Evolutionary conservation across 2,888 invertebrate genomes (phyloP).

Genomic region (Acholoe squamosa): DNA sequence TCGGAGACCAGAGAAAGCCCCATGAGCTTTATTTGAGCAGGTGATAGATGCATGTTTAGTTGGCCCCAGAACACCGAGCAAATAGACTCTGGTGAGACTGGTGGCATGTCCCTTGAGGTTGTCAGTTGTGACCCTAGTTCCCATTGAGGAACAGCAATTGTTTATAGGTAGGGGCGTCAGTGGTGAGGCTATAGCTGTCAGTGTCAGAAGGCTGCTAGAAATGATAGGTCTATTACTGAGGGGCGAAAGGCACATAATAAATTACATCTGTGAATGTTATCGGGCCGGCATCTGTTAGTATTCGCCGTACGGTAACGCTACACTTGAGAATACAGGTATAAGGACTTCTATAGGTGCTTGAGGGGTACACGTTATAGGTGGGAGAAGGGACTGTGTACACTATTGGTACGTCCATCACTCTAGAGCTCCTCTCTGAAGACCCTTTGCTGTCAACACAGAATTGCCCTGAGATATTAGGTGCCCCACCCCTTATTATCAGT

Average conservation of each 20-base stretch:
- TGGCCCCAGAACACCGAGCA: conserved; percentile 29
- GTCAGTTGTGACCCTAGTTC: neutral
- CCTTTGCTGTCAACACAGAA: too few relatives aligned
- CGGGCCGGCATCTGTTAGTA: conserved; percentile 7
- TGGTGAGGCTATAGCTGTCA: neutral
- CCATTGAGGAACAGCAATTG: conserved; percentile 43
- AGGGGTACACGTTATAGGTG: neutral
- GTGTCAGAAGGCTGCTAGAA: neutral
- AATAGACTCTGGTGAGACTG: neutral
- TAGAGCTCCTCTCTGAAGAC: too few relatives aligned
- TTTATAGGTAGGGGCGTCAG: neutral
- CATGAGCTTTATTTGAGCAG: neutral
- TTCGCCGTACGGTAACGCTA: conserved; percentile 14
- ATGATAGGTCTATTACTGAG: conserved; percentile 43
- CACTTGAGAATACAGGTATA: neutral
- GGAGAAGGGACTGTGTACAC: neutral
- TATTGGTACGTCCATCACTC: too few relatives aligned
- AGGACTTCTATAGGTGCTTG: neutral
- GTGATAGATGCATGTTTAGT: conserved; percentile 58
- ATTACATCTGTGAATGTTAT: conserved; percentile 34
- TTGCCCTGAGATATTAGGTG: too few relatives aligned
- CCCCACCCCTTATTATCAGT: too few relatives aligned
- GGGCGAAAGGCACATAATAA: conserved; percentile 22
- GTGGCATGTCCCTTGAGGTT: conserved; percentile 18
- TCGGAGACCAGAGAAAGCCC: neutral